Evolutionary conservation across 2,113 vertebrate genomes (phyloP), one percentile per base, ranked within the genome.

Genomic region (Coreoperca whiteheadi): DNA sequence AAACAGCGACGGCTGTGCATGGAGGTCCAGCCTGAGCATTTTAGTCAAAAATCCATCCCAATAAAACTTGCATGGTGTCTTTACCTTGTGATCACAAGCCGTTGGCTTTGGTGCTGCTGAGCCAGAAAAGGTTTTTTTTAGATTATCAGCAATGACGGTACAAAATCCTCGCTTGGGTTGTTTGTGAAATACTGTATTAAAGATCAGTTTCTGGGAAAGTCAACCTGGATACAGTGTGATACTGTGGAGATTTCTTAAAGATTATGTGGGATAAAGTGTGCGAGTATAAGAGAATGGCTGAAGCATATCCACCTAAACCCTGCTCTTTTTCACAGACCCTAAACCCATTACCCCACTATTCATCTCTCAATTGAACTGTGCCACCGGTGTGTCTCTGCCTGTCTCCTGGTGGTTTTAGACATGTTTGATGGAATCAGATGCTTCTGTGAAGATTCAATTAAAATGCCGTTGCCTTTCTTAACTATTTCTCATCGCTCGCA

Each of bases 361-460:
- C 81, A 89, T 88, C 89, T 84, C 81, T 82, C 80, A 78, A 83
- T 90, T 91, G 81, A 85, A 89, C 86, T 74, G 82, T 64, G 87
- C 68, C 82, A 39, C 79, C 20, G 76, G 72, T 59, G 76, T 37
- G 61, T 71, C 80, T 73, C 85, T 23, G 74, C 61, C 73, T 41
- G 83, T 71, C 84, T 89, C 87, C 79, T 83, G 75, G 76, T 91
- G 89, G 64, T 82, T 89, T 79, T 85, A 77, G 61, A 74, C 84
- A 81, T 86, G 84, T 88, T 89, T 86, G 87, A 93, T 87, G 84
- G 83, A 90, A 91, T 92, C 88, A 81, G 72, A 83, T 81, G 81
- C 90, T 92, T 92, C 83, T 85, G 81, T 65, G 66, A 86, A 87
- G 86, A 91, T 92, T 90, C 84, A 89, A 93, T 93, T 90, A 93